Evolutionary conservation across 2,888 invertebrate species (phyloP), one percentile per base, ranked within the genome.

Genomic region (Drosophila neonasuta): DNA sequence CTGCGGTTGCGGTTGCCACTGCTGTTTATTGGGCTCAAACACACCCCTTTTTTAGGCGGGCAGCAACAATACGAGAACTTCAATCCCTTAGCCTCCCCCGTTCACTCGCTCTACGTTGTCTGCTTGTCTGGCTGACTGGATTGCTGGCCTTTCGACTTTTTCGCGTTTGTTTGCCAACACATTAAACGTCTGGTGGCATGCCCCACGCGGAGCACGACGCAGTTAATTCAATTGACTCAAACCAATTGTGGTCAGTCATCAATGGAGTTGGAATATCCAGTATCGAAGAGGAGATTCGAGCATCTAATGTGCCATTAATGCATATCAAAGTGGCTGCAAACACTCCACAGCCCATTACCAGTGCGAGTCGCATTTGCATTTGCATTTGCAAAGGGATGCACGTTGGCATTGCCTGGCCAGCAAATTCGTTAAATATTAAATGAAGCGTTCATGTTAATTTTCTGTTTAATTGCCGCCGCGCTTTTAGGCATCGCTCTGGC

Each of bases 371-470:
- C 24, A 68, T 63, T 73, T 77, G 62, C 24, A 68, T 63, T 73
- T 77, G 62, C 76, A 77, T 77, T 67, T 71, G 62, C 24, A 24
- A 74, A 74, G 68, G 74, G 68, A 65, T 67, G 41, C 29, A 58
- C 39, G 45, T 46, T 46, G 10, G 10, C 41, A 29, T 30, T 50
- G 49, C 29, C 48, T 39, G 42, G 68, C 39, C 56, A 72, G 76
- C 48, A 77, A 87, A 80, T 61, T 86, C 82, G 87, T 88, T 90
- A 86, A 90, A 90, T 90, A 90, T 90, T 90, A 89, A 90, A 90
- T 90, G 89, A 91, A 90, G 90, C 90, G 88, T 89, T 88, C 88
- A 89, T 89, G 90, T 89, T 91, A 90, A 91, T 90, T 91, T 90
- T 89, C 89, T 90, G 90, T 90, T 90, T 90, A 91, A 91, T 91